Evolutionary conservation across 2,888 invertebrate species (phyloP).

Genomic region (Ditula angustiorana): DNA sequence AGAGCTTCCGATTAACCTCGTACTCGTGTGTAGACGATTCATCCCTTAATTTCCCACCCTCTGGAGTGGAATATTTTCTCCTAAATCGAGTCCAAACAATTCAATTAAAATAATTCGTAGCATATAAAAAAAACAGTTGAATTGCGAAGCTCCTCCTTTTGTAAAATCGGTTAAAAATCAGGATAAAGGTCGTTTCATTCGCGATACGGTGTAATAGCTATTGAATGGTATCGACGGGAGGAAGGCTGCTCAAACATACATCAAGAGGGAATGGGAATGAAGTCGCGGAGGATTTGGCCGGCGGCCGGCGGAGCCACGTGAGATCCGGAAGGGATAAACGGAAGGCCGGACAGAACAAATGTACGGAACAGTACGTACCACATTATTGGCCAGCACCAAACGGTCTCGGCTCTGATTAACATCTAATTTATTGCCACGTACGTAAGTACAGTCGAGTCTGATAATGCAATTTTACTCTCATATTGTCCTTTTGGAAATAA

Average conservation of each 20-base stretch:
- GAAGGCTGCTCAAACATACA: slow-evolving; percentile 20
- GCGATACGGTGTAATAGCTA: slow-evolving; percentile 10
- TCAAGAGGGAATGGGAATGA: slow-evolving; percentile 41
- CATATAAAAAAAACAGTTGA: not conserved
- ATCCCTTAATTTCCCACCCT: too few relatives aligned
- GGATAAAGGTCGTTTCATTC: not conserved
- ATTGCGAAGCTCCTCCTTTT: not conserved
- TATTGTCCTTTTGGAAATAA: not conserved
- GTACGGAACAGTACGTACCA: slow-evolving; percentile 47
- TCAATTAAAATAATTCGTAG: too few relatives aligned
- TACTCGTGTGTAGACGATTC: too few relatives aligned
- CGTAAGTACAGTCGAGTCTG: slow-evolving; percentile 50
- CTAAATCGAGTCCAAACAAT: too few relatives aligned
- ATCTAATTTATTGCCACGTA: slow-evolving; percentile 64
- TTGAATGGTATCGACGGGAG: slow-evolving; percentile 26
- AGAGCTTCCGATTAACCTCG: too few relatives aligned
- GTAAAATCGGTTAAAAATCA: not conserved
- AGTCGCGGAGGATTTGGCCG: slow-evolving; percentile 48
- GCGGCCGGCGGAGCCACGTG: slow-evolving; percentile 44
- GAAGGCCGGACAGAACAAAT: slow-evolving; percentile 47
- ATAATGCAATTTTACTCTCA: slow-evolving; percentile 6
- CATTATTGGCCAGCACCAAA: slow-evolving; percentile 56
- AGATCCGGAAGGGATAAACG: slow-evolving; percentile 54
- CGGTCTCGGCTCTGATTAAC: slow-evolving; percentile 55
- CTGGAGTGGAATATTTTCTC: too few relatives aligned